Evolutionary conservation across 2,888 invertebrate species (phyloP).

Genomic region (Xestoiulus laeticollis): DNA sequence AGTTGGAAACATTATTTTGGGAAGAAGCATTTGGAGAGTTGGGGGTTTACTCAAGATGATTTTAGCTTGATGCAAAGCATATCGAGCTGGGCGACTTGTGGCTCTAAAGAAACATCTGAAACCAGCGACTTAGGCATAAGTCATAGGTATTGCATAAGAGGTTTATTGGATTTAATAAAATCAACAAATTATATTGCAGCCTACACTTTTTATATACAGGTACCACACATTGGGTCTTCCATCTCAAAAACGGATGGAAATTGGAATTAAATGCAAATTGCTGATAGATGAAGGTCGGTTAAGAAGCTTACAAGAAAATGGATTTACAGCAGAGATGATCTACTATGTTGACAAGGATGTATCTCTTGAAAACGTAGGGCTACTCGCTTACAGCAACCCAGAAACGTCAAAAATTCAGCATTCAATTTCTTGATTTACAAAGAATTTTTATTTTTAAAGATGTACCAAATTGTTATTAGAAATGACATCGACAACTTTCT

Average conservation of each 20-base stretch:
- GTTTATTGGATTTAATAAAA: not conserved
- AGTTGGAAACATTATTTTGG: slow-evolving; percentile 76
- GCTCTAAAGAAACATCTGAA: slow-evolving; percentile 65
- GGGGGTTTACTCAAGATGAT: slow-evolving; percentile 67
- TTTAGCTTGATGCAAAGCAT: slow-evolving; percentile 81
- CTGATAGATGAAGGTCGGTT: slow-evolving; percentile 81
- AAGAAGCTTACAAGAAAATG: slow-evolving; percentile 69
- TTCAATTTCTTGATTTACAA: not conserved
- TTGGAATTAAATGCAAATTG: slow-evolving; percentile 79
- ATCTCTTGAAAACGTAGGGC: slow-evolving; percentile 77
- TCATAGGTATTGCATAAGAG: not conserved
- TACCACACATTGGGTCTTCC: slow-evolving; percentile 59
- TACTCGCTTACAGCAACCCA: not conserved
- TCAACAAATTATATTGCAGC: not conserved
- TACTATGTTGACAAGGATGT: slow-evolving; percentile 73
- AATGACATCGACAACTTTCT: too few relatives aligned
- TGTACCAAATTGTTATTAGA: not conserved
- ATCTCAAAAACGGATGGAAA: slow-evolving; percentile 68
- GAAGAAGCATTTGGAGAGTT: slow-evolving; percentile 70
- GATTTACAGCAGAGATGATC: slow-evolving; percentile 72
- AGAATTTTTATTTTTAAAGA: not conserved
- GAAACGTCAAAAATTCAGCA: not conserved
- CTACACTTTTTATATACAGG: not conserved
- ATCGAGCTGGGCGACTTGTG: slow-evolving; percentile 91
- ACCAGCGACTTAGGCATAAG: not conserved